Base-by-base conservation (phyloP, 2,888 invertebrate genomes). In the Ormyrus nitidulus region DNA sequence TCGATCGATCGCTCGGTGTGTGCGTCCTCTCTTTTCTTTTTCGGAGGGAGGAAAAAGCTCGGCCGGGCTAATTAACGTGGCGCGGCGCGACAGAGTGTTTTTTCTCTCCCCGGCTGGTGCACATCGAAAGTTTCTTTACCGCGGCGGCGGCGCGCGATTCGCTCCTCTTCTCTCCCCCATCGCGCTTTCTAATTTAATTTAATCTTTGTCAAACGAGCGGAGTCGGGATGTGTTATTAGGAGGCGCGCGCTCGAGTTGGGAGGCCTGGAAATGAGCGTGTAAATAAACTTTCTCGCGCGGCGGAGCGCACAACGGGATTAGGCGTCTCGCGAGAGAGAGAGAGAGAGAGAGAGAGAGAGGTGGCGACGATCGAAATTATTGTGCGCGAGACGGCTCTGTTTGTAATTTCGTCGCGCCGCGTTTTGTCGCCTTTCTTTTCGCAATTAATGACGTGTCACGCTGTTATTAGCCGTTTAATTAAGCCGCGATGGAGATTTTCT, bases 1-100 rank as follows among this genome's bases (percentile, higher is more conserved):
- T 85, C 86, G 84, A 85, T 85, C 83, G 83, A 66, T 77, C 76
- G 44, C 75, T 11, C 9, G 34, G 44, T 44, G 49, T n/a, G 19
- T 11, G 58, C 53, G 59, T 78, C 77, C 79, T 51, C 53, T 54
- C 58, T 59, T 65, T 44, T 64, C 58, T 77, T n/a, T 34, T 7
- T n/a, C 34, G 6, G 11, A 48, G 51, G 34, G 59, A 66, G 65
- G 53, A 75, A 66, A 68, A 75, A 34, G 34, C 34, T 76, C 68
- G 11, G 54, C 8, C n/a, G 56, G 7, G 46, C 64, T 71, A 70
- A 77, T 64, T 70, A 70, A 70, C 61, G 68, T 19, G 19, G 13
- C 7, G 13, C 61, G 6, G 11, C 19, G 13, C 61, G 61, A 44
- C 19, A 13, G 49, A 5, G 44, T 54, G 9, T 66, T 10, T 59